Conservation (phyloP, 1,140 invertebrate genomes). For the Polypedilum vanderplanki region DNA sequence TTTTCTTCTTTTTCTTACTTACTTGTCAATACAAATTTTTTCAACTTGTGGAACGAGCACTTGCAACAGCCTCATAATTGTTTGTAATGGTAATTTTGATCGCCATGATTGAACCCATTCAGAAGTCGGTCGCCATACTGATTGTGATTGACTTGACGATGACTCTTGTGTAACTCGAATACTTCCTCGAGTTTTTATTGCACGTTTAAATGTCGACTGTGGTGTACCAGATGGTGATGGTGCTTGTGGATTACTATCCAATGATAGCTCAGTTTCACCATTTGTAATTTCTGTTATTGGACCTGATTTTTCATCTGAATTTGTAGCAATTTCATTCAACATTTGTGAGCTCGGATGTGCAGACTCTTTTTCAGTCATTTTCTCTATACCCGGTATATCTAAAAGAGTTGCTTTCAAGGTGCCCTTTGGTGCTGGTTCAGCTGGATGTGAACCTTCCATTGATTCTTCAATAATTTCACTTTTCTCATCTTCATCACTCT, state of each 20-base stretch:
- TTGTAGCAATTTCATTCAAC: slow-evolving; percentile 33
- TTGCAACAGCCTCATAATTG: slow-evolving; percentile 96
- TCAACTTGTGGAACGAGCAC: slow-evolving; percentile 99
- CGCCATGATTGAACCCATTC: slow-evolving; percentile 98
- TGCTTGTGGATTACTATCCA: neutral
- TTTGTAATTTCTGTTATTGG: slow-evolving; percentile 30
- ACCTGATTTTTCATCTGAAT: slow-evolving; percentile 33
- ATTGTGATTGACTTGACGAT: slow-evolving; percentile 32
- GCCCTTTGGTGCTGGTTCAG: slow-evolving; percentile 81
- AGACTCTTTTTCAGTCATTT: slow-evolving; percentile 91
- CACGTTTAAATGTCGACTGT: slow-evolving; percentile 32
- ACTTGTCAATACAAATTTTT: slow-evolving; percentile 99
- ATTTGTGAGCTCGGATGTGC: slow-evolving; percentile 59
- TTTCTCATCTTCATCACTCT: slow-evolving; percentile 33
- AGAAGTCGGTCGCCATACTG: slow-evolving; percentile 73
- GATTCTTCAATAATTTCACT: slow-evolving; percentile 47
- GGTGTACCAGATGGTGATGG: too few species aligned
- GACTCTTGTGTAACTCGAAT: slow-evolving; percentile 40
- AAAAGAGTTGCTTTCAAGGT: slow-evolving; percentile 84
- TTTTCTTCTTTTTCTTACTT: slow-evolving; percentile 40
- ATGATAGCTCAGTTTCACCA: neutral
- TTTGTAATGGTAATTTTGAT: slow-evolving; percentile 92
- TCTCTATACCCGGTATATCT: slow-evolving; percentile 79
- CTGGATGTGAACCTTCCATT: slow-evolving; percentile 81
- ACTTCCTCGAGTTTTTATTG: slow-evolving; percentile 35